These are phyloP conservation scores for Drosophila flavopinicola DNA, from an alignment of 2,888 invertebrate genomes.

Conservation along the genomic window DNA sequence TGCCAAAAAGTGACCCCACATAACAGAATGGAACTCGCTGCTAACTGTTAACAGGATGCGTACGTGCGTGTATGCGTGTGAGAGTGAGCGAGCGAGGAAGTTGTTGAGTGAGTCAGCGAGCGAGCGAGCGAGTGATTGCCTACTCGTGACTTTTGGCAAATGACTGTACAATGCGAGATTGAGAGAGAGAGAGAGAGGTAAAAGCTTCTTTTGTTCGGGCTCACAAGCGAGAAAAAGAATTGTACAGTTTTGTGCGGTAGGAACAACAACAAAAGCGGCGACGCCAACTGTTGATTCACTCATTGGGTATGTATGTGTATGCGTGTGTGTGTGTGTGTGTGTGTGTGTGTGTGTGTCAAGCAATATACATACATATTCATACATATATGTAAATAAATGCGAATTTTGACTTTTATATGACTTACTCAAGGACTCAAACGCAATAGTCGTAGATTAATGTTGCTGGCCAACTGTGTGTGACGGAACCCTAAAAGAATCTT, in stretches of 20 bases:
- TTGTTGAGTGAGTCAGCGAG: slow-evolving; percentile 26
- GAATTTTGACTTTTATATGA: slow-evolving; percentile 37
- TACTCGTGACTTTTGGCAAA: slow-evolving; percentile 63
- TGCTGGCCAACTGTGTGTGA: no score
- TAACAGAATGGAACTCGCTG: slow-evolving; percentile 19
- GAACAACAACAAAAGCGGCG: slow-evolving; percentile 14
- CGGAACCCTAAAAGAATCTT: no score
- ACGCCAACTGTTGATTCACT: slow-evolving; percentile 55
- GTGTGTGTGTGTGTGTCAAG: slow-evolving; percentile 1
- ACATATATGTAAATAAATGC: slow-evolving; percentile 16
- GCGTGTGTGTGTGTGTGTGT: slow-evolving; percentile 1
- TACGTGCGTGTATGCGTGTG: slow-evolving; percentile 12
- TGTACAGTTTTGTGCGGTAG: slow-evolving; percentile 5
- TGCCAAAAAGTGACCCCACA: neutral
- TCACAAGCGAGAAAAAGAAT: slow-evolving; percentile 9
- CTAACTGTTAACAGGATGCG: slow-evolving; percentile 24
- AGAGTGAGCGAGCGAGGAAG: slow-evolving; percentile 18
- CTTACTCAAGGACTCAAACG: slow-evolving; percentile 19
- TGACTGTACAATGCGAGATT: slow-evolving; percentile 30
- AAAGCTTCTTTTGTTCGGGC: slow-evolving; percentile 26
- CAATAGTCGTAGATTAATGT: neutral
- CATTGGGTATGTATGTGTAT: neutral
- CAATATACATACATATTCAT: no score
- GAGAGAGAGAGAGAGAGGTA: slow-evolving; percentile 13
- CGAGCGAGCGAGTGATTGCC: slow-evolving; percentile 48